Evolutionary conservation across 2,888 invertebrate genomes (phyloP).

Genomic region (Falcaria lacertinaria): DNA sequence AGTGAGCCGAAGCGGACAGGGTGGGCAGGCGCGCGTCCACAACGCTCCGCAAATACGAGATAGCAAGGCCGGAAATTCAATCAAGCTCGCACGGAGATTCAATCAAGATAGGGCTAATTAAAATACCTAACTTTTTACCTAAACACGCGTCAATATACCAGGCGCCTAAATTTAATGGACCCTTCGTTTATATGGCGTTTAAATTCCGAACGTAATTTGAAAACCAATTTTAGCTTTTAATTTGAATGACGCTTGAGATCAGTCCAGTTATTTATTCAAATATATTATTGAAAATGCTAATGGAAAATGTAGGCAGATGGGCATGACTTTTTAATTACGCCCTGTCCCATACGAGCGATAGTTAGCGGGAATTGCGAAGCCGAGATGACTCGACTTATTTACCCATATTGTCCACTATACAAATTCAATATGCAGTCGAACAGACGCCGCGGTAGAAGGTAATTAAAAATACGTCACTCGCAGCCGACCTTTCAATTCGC

Average conservation of each 20-base stretch:
- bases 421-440: slow-evolving; percentile 64
- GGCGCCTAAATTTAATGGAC: slow-evolving; percentile 1
- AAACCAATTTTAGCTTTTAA: slow-evolving; percentile 12
- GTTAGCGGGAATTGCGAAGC: slow-evolving; percentile 31
- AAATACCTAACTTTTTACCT: slow-evolving; percentile 65
- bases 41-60: slow-evolving; percentile 68
- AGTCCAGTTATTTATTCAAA: not conserved
- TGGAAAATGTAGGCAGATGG: slow-evolving; percentile 19
- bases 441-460: slow-evolving; percentile 66
- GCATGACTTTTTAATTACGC: slow-evolving; percentile 39
- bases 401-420: slow-evolving; percentile 57
- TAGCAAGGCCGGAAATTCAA: slow-evolving; percentile 73
- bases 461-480: slow-evolving; percentile 79
- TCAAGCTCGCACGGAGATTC: slow-evolving; percentile 72
- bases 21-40: slow-evolving; percentile 42
- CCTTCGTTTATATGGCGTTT: not conserved
- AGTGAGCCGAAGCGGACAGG: slow-evolving; percentile 60
- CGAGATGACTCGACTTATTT: slow-evolving; percentile 51
- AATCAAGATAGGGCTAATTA: slow-evolving; percentile 75
- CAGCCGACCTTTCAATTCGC: slow-evolving; percentile 74
- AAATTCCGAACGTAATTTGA: slow-evolving; percentile 7
- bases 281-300: slow-evolving; percentile 4
- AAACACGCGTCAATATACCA: slow-evolving; percentile 24
- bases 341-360: slow-evolving; percentile 31
- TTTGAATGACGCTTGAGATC: not conserved